A percentile compares a stretch with the other conserved stretches of the same genome.
phyloP scores from a whole-genome alignment of 2,888 invertebrate species.

The Polia nebulosa region DNA sequence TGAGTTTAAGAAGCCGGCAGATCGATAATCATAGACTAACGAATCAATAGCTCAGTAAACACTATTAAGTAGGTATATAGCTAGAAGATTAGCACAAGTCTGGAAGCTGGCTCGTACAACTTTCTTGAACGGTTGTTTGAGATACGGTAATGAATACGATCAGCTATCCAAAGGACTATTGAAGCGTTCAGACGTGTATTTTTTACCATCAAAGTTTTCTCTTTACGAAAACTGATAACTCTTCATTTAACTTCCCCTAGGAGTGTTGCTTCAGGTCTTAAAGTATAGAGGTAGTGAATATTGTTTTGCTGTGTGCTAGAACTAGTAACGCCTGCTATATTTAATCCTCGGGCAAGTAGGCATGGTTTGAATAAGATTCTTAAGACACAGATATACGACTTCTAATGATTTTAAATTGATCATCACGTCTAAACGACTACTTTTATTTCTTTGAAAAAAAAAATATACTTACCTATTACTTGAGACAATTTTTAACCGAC shows the following conservation, averaged over 20 bases:
- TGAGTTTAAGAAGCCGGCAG: not conserved
- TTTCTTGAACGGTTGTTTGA: not conserved
- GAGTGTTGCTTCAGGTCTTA: too few relatives aligned
- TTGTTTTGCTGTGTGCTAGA: too few relatives aligned
- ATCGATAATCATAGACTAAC: not conserved
- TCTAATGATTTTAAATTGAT: too few relatives aligned
- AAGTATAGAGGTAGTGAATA: too few relatives aligned
- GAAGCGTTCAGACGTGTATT: not conserved
- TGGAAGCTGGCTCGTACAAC: not conserved
- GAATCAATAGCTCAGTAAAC: not conserved
- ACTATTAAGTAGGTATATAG: not conserved
- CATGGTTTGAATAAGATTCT: not conserved
- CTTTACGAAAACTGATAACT: not conserved
- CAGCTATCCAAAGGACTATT: not conserved
- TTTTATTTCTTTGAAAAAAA: too few relatives aligned
- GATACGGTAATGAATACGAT: not conserved
- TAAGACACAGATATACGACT: too few relatives aligned
- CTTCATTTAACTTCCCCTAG: too few relatives aligned
- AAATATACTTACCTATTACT: too few relatives aligned
- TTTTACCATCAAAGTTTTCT: not conserved
- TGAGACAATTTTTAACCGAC: too few relatives aligned
- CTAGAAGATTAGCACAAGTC: not conserved
- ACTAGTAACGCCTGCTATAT: too few relatives aligned
- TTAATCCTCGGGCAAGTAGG: too few relatives aligned
- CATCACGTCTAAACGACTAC: too few relatives aligned